Evolutionary conservation across 2,113 vertebrate species (phyloP).

Genomic region (Ageneiosus marmoratus): DNA sequence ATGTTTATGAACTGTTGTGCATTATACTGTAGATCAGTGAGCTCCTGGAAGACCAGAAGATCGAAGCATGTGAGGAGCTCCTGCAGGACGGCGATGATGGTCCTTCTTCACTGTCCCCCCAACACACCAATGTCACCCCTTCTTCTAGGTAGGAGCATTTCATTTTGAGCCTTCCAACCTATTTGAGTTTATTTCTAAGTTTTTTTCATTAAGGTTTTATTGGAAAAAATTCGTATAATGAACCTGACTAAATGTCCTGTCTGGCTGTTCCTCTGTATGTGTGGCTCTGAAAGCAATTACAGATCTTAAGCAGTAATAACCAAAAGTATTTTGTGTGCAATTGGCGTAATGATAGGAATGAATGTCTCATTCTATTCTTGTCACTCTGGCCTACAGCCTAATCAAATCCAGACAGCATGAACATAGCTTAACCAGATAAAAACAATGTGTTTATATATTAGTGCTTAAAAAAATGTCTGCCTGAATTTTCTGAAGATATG

Average conservation of each 20-base stretch:
- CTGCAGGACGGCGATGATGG: constrained; percentile 85
- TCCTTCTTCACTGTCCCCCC: constrained; percentile 55
- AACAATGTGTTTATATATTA: not conserved
- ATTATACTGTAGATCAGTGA: constrained; percentile 81
- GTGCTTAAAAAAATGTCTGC: not conserved
- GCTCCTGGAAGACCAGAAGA: constrained; percentile 90
- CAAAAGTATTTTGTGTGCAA: not conserved
- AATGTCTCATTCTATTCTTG: not conserved
- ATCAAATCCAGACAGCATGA: not conserved
- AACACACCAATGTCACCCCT: constrained; percentile 42
- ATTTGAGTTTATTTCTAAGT: not conserved
- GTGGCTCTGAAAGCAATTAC: not conserved
- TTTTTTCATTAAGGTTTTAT: not conserved
- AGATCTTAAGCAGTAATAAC: not conserved
- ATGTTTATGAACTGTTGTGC: not conserved
- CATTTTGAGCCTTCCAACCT: not conserved
- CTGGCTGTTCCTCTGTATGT: not conserved
- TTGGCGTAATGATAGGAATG: not conserved
- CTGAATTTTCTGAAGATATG: not conserved
- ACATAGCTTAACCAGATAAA: not conserved
- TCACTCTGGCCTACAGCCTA: not conserved
- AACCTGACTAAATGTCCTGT: not conserved
- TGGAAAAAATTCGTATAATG: not conserved
- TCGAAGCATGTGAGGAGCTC: constrained; percentile 90
- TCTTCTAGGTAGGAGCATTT: constrained; percentile 56